phyloP scores from a whole-genome alignment of 35 echinoderm and acorn worm species.

The Stichopus chloronotus region DNA sequence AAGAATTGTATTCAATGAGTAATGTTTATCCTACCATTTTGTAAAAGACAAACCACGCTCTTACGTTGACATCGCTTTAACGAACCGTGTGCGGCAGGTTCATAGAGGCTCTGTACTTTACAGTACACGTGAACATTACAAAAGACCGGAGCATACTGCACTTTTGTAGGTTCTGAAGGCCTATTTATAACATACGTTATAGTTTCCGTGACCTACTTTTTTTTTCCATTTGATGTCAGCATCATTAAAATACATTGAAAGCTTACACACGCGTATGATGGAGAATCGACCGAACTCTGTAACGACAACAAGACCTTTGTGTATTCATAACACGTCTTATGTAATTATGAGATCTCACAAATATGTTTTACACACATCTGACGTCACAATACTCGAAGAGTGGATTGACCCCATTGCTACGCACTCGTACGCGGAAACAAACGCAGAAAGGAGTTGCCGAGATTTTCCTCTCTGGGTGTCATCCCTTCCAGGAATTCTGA shows the following conservation, averaged over 20 bases:
- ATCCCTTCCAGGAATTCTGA: conserved; percentile 21
- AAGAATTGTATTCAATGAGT: no score
- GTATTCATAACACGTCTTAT: neutral
- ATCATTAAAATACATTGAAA: neutral
- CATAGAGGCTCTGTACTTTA: no score
- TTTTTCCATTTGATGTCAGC: no score
- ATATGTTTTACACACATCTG: neutral
- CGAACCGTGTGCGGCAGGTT: no score
- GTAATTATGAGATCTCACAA: neutral
- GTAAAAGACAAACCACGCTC: no score
- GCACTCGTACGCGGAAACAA: neutral
- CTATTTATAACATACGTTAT: no score
- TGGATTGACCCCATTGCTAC: conserved; percentile 3
- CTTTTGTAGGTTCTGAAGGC: no score
- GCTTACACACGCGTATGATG: neutral
- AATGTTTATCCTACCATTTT: no score
- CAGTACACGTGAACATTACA: no score
- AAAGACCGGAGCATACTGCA: no score
- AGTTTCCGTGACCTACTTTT: no score
- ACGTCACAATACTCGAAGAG: neutral
- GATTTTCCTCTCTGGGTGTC: neutral
- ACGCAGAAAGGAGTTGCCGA: neutral
- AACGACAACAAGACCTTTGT: neutral
- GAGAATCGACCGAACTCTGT: neutral
- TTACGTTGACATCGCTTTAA: no score